Percentiles rank a stretch among this genome's conserved stretches.
These are phyloP conservation scores for Aplocera efformata DNA, from an alignment of 2,888 invertebrate genomes.

Conservation along the genomic window DNA sequence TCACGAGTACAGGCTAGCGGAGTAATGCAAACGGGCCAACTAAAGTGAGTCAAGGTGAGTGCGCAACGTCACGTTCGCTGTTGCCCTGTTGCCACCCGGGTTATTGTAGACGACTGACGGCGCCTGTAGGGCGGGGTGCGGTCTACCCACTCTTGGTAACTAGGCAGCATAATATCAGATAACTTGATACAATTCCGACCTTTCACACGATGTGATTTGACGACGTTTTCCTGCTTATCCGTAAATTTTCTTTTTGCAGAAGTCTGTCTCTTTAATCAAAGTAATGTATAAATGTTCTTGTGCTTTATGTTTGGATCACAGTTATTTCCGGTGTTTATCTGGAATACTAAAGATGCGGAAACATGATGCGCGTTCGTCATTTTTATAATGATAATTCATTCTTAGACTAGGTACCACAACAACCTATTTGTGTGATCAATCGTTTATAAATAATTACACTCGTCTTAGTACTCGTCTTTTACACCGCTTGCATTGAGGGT, in stretches of 20 bases:
- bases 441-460: too few relatives aligned
- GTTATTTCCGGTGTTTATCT: constrained; percentile 12
- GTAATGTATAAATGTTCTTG: too few relatives aligned
- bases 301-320: too few relatives aligned
- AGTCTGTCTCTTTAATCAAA: too few relatives aligned
- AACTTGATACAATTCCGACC: constrained; percentile 27
- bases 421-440: too few relatives aligned
- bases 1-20: constrained; percentile 57
- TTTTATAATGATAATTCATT: constrained; percentile 18
- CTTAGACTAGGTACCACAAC: too few relatives aligned
- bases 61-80: constrained; percentile 51
- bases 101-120: constrained; percentile 47
- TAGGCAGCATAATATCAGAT: constrained; percentile 34
- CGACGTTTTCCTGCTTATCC: constrained; percentile 8
- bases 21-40: constrained; percentile 64
- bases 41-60: constrained; percentile 77
- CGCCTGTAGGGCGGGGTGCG: constrained; percentile 55
- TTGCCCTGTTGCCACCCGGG: constrained; percentile 61
- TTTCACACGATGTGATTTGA: constrained; percentile 26
- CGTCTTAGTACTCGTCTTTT: too few relatives aligned
- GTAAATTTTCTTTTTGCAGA: too few relatives aligned
- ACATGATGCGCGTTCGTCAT: constrained; percentile 16
- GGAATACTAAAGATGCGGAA: constrained; percentile 21
- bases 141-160: constrained; percentile 48
- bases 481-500: too few relatives aligned